Conservation (phyloP, 2,113 vertebrate genomes). For the Rhabdornis inornatus region DNA sequence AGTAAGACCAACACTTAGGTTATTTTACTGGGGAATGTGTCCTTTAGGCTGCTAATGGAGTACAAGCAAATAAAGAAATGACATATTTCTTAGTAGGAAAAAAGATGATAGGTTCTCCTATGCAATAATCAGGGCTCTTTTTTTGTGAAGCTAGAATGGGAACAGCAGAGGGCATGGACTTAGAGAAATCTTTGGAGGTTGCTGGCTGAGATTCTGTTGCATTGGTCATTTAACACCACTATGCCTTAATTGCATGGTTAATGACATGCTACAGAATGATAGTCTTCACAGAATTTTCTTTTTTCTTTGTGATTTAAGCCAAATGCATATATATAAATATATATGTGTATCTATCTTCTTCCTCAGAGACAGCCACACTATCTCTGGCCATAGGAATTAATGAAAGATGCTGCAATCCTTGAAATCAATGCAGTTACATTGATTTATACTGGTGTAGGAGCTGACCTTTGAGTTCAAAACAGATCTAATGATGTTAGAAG, state of each 20-base stretch:
- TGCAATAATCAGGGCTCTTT: background rate
- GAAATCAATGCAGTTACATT: slow-evolving; percentile 52
- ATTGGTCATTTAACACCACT: background rate
- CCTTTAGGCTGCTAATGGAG: background rate
- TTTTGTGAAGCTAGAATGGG: background rate
- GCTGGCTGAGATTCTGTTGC: background rate
- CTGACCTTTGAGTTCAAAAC: slow-evolving; percentile 54
- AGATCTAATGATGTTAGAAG: slow-evolving; percentile 11
- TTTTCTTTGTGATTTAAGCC: background rate
- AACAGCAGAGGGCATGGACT: background rate
- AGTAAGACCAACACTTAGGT: background rate
- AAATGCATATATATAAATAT: background rate
- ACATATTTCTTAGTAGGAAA: background rate
- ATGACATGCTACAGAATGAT: background rate
- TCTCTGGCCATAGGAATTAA: slow-evolving; percentile 22
- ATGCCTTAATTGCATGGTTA: slow-evolving; percentile 9
- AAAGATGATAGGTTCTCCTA: background rate
- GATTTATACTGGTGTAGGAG: slow-evolving; percentile 23
- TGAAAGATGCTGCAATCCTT: slow-evolving; percentile 11
- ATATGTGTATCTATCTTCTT: background rate
- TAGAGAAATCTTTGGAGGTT: background rate
- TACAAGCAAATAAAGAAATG: background rate
- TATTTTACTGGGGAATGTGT: background rate
- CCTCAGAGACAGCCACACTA: background rate
- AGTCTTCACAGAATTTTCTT: background rate